Base-by-base conservation (phyloP, 92 coral and sea anemone genomes). In the Parazoanthus darwini region DNA sequence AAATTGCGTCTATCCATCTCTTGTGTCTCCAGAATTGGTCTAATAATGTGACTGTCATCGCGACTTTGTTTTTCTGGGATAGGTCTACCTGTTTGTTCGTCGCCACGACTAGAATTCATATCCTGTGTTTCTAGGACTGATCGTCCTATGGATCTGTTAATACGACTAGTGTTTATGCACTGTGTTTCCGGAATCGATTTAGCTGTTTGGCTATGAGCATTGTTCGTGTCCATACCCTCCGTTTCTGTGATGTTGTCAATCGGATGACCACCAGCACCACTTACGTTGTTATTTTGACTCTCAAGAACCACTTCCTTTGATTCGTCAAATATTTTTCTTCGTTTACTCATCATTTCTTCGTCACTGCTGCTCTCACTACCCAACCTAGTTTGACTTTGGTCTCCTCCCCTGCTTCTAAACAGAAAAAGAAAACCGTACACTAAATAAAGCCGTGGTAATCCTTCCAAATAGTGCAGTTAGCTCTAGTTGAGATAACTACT, bases 291-390 rank as follows among this genome's bases (percentile, higher is more conserved):
- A 84, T 44, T 48, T 35, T 84, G 79, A 77, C 87, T 84, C 26
- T 84, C 67, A 13, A 35, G 26, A 50, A 84, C 78, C 36, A 84
- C 87, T 20, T n/a, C 43, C 38, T 70, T 71, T 50, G 78, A 72
- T 5, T 46, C 79, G 48, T 84, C 79, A 33, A 35, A 71, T 15
- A 84, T 38, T 33, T 84, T 84, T 51, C 87, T 84, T 33, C 87
- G 87, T 48, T 84, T 84, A 33, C 87, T 84, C 78, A 84, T 84
- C 70, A 84, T 70, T 13, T 84, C 87, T 11, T 84, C 87, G 26
- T 71, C 87, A 48, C 87, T 84, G 54, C 87, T 84, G 50, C 87
- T 84, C 25, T 84, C 87, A 29, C 87, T 84, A 29, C 26, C 79
- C 33, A 48, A 48, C 4, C 44, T 51, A n/a, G 46, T 7, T 6